phyloP scores from a whole-genome alignment of 2,797 vertebrate species.

The Chloroceryle amazona region DNA sequence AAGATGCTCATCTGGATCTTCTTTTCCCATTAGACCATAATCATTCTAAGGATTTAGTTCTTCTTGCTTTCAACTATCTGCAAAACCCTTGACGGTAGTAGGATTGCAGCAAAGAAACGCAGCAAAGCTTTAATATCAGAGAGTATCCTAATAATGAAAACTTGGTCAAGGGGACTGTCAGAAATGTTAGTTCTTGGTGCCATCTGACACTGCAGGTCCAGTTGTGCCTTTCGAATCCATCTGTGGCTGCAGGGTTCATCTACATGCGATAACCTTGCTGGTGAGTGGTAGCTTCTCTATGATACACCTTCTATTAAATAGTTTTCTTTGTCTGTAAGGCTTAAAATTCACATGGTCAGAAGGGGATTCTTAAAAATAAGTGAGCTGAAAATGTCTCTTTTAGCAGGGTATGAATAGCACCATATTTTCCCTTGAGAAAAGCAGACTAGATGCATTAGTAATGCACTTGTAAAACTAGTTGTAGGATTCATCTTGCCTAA shows the following conservation, averaged over 20 bases:
- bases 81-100: neutral
- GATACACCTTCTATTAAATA: neutral
- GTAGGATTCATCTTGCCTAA: slow-evolving; percentile 41
- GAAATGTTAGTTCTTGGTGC: neutral
- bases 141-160: neutral
- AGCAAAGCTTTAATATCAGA: neutral
- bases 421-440: slow-evolving; percentile 58
- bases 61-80: neutral
- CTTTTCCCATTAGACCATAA: neutral
- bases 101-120: neutral
- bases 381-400: neutral
- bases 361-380: neutral
- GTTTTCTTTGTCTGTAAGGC: neutral
- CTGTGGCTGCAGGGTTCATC: neutral
- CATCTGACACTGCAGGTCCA: neutral
- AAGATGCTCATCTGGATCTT: neutral
- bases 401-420: neutral
- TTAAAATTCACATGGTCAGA: neutral
- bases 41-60: neutral
- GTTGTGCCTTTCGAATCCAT: neutral
- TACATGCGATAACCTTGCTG: neutral
- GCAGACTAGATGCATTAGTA: slow-evolving; percentile 25
- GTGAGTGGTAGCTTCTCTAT: neutral
- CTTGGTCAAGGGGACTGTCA: neutral
- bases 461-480: slow-evolving; percentile 61